A percentile compares a stretch with the other conserved stretches of the same genome.
These are phyloP conservation scores for Coecobrya sp. DNA, from an alignment of 2,888 invertebrate genomes.

Conservation along the genomic window DNA sequence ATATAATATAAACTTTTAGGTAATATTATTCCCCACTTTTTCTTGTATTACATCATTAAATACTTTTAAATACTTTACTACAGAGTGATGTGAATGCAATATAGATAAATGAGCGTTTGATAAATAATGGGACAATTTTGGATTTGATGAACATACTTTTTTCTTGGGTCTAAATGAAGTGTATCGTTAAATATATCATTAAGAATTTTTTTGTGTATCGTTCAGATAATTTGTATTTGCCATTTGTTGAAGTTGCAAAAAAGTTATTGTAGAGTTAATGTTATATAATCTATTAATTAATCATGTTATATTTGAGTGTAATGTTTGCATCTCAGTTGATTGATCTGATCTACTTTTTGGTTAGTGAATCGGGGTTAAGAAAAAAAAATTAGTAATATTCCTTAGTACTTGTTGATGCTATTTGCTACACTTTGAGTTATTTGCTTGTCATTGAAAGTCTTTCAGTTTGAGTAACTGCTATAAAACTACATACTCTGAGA, in stretches of 20 bases:
- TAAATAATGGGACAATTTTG: not conserved
- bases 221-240: not conserved
- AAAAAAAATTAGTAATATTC: no score
- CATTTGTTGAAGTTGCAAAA: not conserved
- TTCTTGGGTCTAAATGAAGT: no score
- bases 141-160: not conserved
- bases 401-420: not conserved
- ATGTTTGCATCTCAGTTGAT: slow-evolving; percentile 33
- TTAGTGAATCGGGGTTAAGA: not conserved
- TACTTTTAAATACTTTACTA: not conserved
- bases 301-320: not conserved
- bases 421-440: not conserved
- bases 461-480: slow-evolving; percentile 38
- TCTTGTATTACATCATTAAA: not conserved
- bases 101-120: not conserved
- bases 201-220: not conserved
- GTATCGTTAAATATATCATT: no score
- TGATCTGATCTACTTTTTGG: slow-evolving; percentile 34
- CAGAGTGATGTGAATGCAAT: slow-evolving; percentile 11
- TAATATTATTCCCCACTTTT: not conserved
- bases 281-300: no score
- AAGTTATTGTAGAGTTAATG: not conserved
- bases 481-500: not conserved
- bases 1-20: not conserved
- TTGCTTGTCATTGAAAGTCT: slow-evolving; percentile 40